Evolutionary conservation across 2,888 invertebrate species (phyloP).

Genomic region (Capitulum mitella): DNA sequence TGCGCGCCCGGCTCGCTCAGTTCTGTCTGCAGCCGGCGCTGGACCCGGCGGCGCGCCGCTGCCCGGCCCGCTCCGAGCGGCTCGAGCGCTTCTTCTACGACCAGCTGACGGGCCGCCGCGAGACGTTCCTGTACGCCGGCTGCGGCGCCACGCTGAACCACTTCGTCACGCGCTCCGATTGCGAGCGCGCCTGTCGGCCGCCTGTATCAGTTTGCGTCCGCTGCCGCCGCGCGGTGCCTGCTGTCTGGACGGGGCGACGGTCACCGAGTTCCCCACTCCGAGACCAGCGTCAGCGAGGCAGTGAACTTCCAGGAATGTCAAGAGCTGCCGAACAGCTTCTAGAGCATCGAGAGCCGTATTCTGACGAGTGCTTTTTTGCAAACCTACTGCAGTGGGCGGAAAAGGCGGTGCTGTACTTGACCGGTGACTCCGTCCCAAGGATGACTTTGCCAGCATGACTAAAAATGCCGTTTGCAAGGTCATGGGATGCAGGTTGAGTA

Average conservation of each 20-base stretch:
- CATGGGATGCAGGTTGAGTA: neutral
- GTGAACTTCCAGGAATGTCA: conserved; percentile 9
- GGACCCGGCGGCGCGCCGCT: neutral
- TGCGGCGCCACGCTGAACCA: conserved; percentile 28
- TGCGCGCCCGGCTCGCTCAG: neutral
- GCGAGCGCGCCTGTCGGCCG: conserved; percentile 5
- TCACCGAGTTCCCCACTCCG: neutral
- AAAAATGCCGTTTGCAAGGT: neutral
- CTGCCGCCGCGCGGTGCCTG: neutral
- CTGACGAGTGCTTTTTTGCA: neutral
- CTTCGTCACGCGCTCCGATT: conserved; percentile 26
- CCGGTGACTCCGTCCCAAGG: neutral
- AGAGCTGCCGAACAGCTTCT: conserved; percentile 24
- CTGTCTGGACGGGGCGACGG: neutral
- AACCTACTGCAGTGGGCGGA: neutral
- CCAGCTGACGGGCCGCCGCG: conserved; percentile 38
- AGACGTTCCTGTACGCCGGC: conserved; percentile 30
- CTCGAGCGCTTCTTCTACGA: conserved; percentile 42
- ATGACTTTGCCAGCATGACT: neutral
- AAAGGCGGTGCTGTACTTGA: neutral
- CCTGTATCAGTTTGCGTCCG: neutral
- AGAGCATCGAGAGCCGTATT: neutral
- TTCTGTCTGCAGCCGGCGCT: neutral
- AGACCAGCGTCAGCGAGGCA: neutral
- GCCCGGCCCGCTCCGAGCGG: neutral